Evolutionary conservation across 2,888 invertebrate genomes (phyloP).

Genomic region (Acanthosepion lycidas): DNA sequence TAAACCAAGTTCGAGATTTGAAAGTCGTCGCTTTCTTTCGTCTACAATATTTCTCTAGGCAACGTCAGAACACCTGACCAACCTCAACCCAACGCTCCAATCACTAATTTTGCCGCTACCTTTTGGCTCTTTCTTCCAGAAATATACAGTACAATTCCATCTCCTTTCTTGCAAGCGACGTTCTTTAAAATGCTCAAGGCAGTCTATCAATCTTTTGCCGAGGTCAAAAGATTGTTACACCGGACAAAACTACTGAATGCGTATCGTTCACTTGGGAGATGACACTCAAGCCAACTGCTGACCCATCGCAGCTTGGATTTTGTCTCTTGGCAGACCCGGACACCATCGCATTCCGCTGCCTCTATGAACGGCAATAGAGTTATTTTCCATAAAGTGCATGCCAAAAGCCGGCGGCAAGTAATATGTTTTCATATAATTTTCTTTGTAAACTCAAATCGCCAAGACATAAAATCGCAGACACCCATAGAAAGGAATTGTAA

Average conservation of each 20-base stretch:
- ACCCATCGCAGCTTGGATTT: not conserved
- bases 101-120: not conserved
- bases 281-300: not conserved
- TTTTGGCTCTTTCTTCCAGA: not conserved
- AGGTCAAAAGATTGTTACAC: not conserved
- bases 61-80: too few species aligned
- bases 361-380: not conserved
- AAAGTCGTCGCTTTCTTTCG: not conserved
- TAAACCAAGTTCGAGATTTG: not conserved
- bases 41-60: not conserved
- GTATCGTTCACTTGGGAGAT: not conserved
- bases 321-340: not conserved
- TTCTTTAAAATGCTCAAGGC: not conserved
- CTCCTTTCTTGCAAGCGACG: not conserved
- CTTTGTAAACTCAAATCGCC: not conserved
- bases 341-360: not conserved
- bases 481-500: not conserved
- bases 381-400: not conserved
- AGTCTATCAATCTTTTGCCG: not conserved
- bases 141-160: not conserved
- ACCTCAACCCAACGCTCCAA: too few species aligned
- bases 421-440: not conserved
- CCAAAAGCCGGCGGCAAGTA: not conserved
- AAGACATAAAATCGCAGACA: not conserved
- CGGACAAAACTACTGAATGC: not conserved